A percentile compares a stretch with the other conserved stretches of the same genome.
These are phyloP conservation scores for Metallyticus violacea DNA, from an alignment of 2,888 invertebrate species.

Conservation along the genomic window DNA sequence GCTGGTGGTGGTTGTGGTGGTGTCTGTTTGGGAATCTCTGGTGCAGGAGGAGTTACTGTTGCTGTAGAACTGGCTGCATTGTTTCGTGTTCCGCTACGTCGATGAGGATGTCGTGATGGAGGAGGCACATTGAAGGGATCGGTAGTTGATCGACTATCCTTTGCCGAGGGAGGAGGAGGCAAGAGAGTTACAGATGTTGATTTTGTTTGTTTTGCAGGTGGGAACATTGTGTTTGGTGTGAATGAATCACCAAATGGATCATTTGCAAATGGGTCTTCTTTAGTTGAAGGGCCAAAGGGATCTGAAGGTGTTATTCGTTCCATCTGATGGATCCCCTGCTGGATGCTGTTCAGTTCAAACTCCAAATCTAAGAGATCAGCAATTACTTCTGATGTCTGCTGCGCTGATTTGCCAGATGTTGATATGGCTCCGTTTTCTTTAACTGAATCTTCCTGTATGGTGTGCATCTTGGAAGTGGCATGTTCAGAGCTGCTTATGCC, in stretches of 20 bases:
- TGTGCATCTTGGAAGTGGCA: slow-evolving; percentile 27
- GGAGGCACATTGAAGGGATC: slow-evolving; percentile 38
- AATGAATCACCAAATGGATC: slow-evolving; percentile 78
- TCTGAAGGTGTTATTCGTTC: slow-evolving; percentile 77
- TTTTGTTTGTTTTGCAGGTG: slow-evolving; percentile 14
- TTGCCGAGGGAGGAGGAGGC: slow-evolving; percentile 30
- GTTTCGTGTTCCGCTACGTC: slow-evolving; percentile 36
- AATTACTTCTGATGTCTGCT: slow-evolving; percentile 47
- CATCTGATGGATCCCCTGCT: slow-evolving; percentile 85
- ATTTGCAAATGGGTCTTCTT: slow-evolving; percentile 47
- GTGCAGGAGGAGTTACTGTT: slow-evolving; percentile 36
- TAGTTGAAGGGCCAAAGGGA: slow-evolving; percentile 57
- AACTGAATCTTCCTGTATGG: slow-evolving; percentile 28
- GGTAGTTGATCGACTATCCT: slow-evolving; percentile 47
- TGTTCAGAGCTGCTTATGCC: slow-evolving; percentile 26
- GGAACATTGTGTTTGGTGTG: slow-evolving; percentile 43
- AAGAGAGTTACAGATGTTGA: slow-evolving; percentile 20
- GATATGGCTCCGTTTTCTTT: slow-evolving; percentile 28
- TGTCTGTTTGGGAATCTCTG: slow-evolving; percentile 43
- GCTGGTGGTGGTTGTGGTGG: slow-evolving; percentile 39
- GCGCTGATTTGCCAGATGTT: slow-evolving; percentile 30
- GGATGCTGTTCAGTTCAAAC: slow-evolving; percentile 79
- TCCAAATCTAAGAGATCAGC: slow-evolving; percentile 86
- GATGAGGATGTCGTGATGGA: slow-evolving; percentile 32
- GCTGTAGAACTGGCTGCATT: background rate